Evolutionary conservation across 2,888 invertebrate species (phyloP).

Genomic region (Ashinkailepas kermadecensis): DNA sequence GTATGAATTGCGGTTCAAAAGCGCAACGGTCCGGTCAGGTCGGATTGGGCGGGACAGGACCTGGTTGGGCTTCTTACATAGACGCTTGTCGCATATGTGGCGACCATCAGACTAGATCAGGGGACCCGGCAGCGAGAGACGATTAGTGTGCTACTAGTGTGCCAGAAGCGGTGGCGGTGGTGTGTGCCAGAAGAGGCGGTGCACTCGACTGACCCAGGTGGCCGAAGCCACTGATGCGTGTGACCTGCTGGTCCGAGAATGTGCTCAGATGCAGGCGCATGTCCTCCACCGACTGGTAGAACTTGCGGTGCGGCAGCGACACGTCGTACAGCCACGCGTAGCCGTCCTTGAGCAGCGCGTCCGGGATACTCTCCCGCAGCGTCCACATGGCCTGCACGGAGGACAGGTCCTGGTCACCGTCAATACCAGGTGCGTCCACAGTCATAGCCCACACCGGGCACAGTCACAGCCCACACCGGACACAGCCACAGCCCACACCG

Average conservation of each 20-base stretch:
- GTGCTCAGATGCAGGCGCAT: constrained; percentile 55
- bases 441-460: not conserved
- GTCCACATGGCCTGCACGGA: constrained; percentile 56
- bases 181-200: no score
- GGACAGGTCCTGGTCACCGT: constrained; percentile 12
- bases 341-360: constrained; percentile 66
- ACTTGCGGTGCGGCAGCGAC: constrained; percentile 71
- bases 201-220: constrained; percentile 61
- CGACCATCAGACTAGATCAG: no score
- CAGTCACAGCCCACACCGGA: not conserved
- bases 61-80: no score
- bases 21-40: no score
- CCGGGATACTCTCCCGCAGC: constrained; percentile 74
- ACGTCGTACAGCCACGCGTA: constrained; percentile 94
- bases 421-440: no score
- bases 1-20: no score
- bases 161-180: no score
- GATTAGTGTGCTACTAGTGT: no score
- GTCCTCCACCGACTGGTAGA: constrained; percentile 73
- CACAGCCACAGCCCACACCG: no score
- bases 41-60: no score
- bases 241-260: constrained; percentile 46
- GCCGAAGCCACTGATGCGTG: constrained; percentile 76
- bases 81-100: no score
- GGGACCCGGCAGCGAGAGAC: no score